phyloP scores from a whole-genome alignment of 2,797 vertebrate genomes.

The Staurois parvus region DNA sequence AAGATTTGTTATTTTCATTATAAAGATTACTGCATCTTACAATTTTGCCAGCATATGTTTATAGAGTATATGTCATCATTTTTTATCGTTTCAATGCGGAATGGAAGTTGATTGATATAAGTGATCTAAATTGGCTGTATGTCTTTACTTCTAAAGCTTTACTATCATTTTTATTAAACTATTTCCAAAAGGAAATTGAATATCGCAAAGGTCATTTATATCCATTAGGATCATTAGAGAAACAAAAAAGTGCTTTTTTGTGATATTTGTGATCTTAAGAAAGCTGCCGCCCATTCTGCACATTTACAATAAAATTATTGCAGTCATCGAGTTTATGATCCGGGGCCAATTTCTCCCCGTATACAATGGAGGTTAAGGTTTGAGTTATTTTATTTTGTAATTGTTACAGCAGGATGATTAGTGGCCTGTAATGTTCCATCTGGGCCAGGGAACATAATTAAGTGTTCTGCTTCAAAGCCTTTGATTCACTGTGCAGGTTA shows the following conservation, averaged over 20 bases:
- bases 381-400: constrained; percentile 19
- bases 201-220: not conserved
- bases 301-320: constrained; percentile 5
- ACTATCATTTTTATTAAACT: not conserved
- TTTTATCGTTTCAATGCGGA: too few relatives aligned
- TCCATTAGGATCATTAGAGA: not conserved
- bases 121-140: not conserved
- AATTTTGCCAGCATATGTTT: too few relatives aligned
- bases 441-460: constrained; percentile 20
- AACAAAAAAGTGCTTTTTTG: too few relatives aligned
- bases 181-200: not conserved
- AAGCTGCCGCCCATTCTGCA: not conserved
- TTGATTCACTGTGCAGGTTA: constrained; percentile 30
- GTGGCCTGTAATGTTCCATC: constrained; percentile 29
- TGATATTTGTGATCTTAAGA: not conserved
- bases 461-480: constrained; percentile 26
- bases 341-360: not conserved
- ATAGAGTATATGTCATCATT: too few relatives aligned
- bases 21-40: too few relatives aligned
- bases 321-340: constrained; percentile 10
- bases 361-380: constrained; percentile 19
- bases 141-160: not conserved
- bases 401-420: constrained; percentile 33
- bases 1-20: too few relatives aligned
- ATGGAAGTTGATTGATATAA: not conserved